These are phyloP conservation scores for Sphecodes monilicornis DNA, from an alignment of 2,888 invertebrate species.

Conservation along the genomic window DNA sequence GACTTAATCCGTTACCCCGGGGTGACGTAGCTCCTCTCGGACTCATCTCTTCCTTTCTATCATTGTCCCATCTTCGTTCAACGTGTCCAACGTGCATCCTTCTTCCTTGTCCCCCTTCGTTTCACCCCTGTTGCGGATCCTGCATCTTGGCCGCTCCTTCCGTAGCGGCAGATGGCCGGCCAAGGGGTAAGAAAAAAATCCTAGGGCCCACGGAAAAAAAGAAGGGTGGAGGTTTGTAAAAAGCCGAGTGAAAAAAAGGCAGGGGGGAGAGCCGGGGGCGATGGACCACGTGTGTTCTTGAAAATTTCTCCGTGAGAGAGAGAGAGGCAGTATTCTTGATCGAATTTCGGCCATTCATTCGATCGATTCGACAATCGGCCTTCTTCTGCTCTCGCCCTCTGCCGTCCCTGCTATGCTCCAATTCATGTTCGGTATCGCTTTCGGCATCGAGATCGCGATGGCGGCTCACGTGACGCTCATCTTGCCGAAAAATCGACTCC, in stretches of 20 bases:
- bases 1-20: conserved; percentile 81
- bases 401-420: conserved; percentile 16
- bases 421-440: conserved; percentile 35
- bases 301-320: conserved; percentile 74
- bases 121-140: conserved; percentile 72
- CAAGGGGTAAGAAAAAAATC: conserved; percentile 84
- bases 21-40: conserved; percentile 65
- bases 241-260: conserved; percentile 78
- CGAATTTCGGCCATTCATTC: conserved; percentile 82
- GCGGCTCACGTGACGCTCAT: conserved; percentile 52
- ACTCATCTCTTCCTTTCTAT: conserved; percentile 66
- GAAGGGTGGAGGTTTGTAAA: conserved; percentile 79
- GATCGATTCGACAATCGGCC: conserved; percentile 68
- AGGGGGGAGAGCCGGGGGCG: conserved; percentile 66
- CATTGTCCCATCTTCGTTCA: conserved; percentile 56
- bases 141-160: conserved; percentile 85
- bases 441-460: conserved; percentile 53
- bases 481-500: conserved; percentile 65
- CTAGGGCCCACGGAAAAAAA: conserved; percentile 75
- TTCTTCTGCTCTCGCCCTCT: conserved; percentile 15
- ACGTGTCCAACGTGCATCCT: conserved; percentile 55
- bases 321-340: too few species aligned
- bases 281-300: conserved; percentile 80
- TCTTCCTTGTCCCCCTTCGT: conserved; percentile 54
- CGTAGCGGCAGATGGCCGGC: conserved; percentile 86